Evolutionary conservation across 2,888 invertebrate genomes (phyloP), one percentile per base, ranked within the genome.

Genomic region (Drosophila melanosoma): DNA sequence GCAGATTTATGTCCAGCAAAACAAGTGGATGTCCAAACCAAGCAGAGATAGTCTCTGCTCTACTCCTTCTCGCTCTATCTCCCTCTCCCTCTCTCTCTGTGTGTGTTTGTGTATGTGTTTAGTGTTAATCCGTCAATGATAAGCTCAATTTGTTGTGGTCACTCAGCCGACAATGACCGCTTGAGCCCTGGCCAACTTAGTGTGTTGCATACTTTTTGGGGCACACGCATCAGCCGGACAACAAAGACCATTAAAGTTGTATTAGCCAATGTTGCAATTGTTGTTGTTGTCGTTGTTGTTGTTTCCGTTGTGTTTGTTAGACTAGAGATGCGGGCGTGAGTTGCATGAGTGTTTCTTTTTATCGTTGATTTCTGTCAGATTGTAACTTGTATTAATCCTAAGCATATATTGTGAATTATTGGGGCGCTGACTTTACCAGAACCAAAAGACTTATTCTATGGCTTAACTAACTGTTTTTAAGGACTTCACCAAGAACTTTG

Each of bases 41-140:
- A 7, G 17, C 38, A 57, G 23, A 40, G 48, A 52, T 61, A 74
- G 71, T 63, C 51, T 20, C 51, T 40, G 36, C 49, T 26, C 49
- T 26, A 26, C 51, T 29, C 62, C 49, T 29, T 45, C 64, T 15
- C 42, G 12, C 48, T 6, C 33, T 70, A 58, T 69, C 54, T 62
- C 53, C 3, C 15, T 3, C 42, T 11, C 36, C 60, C 40, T 57
- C 54, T 26, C 6, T 23, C 10, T 26, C 10, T 36, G 51, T 42
- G 35, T 59, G 48, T 59, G 72, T 70, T 40, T 72, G 79, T 54
- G 81, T 70, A 77, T 84, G 83, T 87, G 80, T 84, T 82, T 85
- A 87, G 83, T 90, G 90, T 83, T 90, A 90, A 90, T 90, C 90
- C 90, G 90, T 90, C 90, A 89, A 90, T 90, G 90, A 90, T 90